phyloP scores from a whole-genome alignment of 2,797 vertebrate species.

The Lagothrix lagotricha region DNA sequence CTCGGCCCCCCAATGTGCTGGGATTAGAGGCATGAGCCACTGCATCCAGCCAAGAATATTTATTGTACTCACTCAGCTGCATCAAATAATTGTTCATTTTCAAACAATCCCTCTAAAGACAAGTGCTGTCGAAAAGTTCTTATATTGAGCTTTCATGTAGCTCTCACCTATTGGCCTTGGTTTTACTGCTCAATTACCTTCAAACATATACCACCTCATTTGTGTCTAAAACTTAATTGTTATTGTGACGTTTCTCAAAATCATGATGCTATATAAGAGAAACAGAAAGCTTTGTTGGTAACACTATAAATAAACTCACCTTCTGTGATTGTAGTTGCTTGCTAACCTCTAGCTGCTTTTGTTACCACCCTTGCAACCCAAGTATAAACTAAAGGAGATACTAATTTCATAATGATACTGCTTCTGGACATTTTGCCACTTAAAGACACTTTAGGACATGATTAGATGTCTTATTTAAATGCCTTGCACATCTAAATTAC shows the following conservation, averaged over 20 bases:
- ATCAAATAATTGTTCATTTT: background rate
- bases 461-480: too few relatives aligned
- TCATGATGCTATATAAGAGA: background rate
- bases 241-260: background rate
- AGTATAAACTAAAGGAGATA: background rate
- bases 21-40: too few relatives aligned
- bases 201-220: background rate
- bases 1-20: too few relatives aligned
- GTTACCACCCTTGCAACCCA: background rate
- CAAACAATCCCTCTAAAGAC: background rate
- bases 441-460: too few relatives aligned
- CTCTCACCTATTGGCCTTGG: background rate
- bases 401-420: too few relatives aligned
- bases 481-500: too few relatives aligned
- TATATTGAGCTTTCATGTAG: background rate
- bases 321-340: background rate
- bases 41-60: too few relatives aligned
- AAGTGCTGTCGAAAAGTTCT: background rate
- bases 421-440: too few relatives aligned
- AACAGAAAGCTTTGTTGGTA: background rate
- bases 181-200: background rate
- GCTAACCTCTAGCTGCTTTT: background rate
- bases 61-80: background rate
- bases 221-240: background rate
- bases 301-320: background rate